Evolutionary conservation across 2,113 vertebrate genomes (phyloP).

Genomic region (Tinamus guttatus): DNA sequence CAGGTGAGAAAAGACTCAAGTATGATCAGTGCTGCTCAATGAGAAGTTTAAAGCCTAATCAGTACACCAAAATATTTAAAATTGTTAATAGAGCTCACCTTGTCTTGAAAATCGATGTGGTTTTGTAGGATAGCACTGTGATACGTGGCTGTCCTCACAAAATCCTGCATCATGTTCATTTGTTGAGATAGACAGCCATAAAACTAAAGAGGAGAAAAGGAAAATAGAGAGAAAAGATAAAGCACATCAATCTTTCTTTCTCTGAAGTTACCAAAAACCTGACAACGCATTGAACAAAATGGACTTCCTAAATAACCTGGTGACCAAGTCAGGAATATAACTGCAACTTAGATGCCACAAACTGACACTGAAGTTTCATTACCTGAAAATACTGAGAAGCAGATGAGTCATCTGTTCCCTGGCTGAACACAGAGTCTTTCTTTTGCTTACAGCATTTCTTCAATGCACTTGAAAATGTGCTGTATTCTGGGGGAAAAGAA

Average conservation of each 20-base stretch:
- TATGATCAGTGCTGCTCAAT: background rate
- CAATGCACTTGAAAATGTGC: conserved; percentile 65
- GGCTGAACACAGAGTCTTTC: conserved; percentile 59
- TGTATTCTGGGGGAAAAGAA: conserved; percentile 71
- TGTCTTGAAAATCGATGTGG: conserved; percentile 83
- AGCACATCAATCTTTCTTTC: background rate
- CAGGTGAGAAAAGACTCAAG: background rate
- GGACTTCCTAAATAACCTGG: background rate
- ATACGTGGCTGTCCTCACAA: conserved; percentile 81
- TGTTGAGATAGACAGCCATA: conserved; percentile 82
- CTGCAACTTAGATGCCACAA: background rate
- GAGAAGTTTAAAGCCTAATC: background rate
- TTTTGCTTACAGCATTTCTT: conserved; percentile 21
- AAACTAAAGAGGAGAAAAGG: conserved; percentile 69
- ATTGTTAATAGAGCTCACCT: conserved; percentile 69
- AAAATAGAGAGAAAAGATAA: background rate
- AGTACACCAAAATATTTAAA: background rate
- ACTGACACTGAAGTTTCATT: background rate
- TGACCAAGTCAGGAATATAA: background rate
- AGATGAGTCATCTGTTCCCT: conserved; percentile 64
- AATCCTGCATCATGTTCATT: conserved; percentile 85
- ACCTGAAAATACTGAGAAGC: conserved; percentile 79
- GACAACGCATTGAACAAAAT: background rate
- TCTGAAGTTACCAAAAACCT: background rate
- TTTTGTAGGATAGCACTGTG: conserved; percentile 83